phyloP scores from a whole-genome alignment of 2,888 invertebrate genomes.

The Sympetrum striolatum region DNA sequence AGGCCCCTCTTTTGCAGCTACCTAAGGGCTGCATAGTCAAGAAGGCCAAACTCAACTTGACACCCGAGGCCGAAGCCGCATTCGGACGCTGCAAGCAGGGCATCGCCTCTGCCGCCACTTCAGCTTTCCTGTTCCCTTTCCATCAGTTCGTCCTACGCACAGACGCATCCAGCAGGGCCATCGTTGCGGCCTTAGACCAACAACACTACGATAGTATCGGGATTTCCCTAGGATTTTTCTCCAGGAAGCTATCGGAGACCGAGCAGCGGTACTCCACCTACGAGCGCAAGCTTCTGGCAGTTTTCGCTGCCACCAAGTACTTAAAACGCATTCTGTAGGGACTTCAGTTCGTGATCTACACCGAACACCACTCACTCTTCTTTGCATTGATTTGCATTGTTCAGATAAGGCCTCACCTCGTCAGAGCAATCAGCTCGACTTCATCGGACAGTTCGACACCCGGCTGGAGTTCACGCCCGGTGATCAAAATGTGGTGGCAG shows the following conservation, averaged over 20 bases:
- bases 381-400: slow-evolving; percentile 36
- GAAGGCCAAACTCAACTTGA: background rate
- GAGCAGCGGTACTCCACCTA: too few species aligned
- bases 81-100: background rate
- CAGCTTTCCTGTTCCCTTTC: background rate
- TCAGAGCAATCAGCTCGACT: slow-evolving; percentile 47
- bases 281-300: too few species aligned
- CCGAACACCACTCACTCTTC: slow-evolving; percentile 11
- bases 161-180: slow-evolving; percentile 51
- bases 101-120: background rate
- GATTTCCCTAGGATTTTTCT: too few species aligned
- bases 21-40: background rate
- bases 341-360: slow-evolving; percentile 37
- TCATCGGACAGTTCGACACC: slow-evolving; percentile 47
- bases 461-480: slow-evolving; percentile 48
- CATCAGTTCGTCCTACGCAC: background rate
- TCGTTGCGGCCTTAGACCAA: slow-evolving; percentile 52
- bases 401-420: slow-evolving; percentile 45
- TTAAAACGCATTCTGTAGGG: too few species aligned
- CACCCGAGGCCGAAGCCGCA: background rate
- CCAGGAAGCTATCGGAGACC: too few species aligned
- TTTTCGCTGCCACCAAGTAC: too few species aligned
- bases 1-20: background rate
- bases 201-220: too few species aligned
- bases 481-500: background rate